Percentiles rank a stretch among this genome's conserved stretches.
phyloP scores from a whole-genome alignment of 2,888 invertebrate species.

The Patella ulyssiponensis region DNA sequence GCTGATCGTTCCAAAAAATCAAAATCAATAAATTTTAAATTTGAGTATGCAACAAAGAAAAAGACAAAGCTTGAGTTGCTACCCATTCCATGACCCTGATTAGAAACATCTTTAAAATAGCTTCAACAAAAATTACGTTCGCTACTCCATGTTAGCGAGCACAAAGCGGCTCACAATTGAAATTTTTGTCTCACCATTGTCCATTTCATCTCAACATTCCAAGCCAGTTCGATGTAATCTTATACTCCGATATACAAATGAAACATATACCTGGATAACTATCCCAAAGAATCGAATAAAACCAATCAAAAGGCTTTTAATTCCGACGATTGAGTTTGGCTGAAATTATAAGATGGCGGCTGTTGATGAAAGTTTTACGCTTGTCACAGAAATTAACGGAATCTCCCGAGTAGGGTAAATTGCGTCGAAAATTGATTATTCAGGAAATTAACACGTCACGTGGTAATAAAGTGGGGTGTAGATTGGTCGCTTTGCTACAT shows the following conservation, averaged over 20 bases:
- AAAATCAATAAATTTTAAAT: slow-evolving; percentile 5
- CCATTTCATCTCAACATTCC: slow-evolving; percentile 21
- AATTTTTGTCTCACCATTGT: slow-evolving; percentile 27
- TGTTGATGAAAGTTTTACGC: slow-evolving; percentile 95
- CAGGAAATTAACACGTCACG: slow-evolving; percentile 53
- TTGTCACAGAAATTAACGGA: slow-evolving; percentile 84
- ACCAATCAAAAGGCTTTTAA: slow-evolving; percentile 30
- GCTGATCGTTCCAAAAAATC: slow-evolving; percentile 5
- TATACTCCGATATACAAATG: slow-evolving; percentile 25
- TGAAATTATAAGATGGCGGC: slow-evolving; percentile 92
- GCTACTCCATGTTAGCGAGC: slow-evolving; percentile 36
- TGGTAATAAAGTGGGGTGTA: slow-evolving; percentile 38
- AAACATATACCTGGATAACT: slow-evolving; percentile 32
- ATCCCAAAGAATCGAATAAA: slow-evolving; percentile 75
- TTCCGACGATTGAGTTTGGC: slow-evolving; percentile 79
- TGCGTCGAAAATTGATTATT: slow-evolving; percentile 65
- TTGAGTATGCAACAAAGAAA: neutral
- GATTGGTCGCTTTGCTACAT: slow-evolving; percentile 44
- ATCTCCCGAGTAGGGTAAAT: slow-evolving; percentile 64
- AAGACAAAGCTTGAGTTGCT: neutral
- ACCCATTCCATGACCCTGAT: slow-evolving; percentile 3
- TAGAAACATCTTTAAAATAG: slow-evolving; percentile 23
- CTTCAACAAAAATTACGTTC: slow-evolving; percentile 23
- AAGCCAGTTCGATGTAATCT: slow-evolving; percentile 22
- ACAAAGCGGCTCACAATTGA: slow-evolving; percentile 36